Evolutionary conservation across 1,140 invertebrate genomes (phyloP).

Genomic region (Ceratina calcarata): DNA sequence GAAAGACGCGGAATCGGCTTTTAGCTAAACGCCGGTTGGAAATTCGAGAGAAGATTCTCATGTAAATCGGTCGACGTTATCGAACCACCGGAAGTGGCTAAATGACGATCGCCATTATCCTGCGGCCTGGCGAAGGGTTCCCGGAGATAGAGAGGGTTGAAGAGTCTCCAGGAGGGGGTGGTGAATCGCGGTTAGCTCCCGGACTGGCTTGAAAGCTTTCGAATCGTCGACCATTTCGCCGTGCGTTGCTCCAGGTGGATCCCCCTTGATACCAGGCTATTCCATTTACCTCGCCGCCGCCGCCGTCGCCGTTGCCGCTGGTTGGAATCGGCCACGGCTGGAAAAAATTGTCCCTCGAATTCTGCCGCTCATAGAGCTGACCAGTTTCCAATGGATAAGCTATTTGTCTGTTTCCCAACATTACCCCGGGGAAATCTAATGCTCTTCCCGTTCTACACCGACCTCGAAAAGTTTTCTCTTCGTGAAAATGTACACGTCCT

Average conservation of each 20-base stretch:
- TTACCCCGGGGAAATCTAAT: slow-evolving; percentile 24
- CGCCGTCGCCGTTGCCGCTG: slow-evolving; percentile 5
- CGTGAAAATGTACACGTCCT: too few species aligned
- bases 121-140: slow-evolving; percentile 33
- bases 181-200: slow-evolving; percentile 35
- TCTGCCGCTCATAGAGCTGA: slow-evolving; percentile 37
- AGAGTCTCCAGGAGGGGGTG: slow-evolving; percentile 19
- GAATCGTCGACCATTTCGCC: slow-evolving; percentile 51
- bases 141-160: slow-evolving; percentile 23
- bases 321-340: too few species aligned
- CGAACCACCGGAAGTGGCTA: slow-evolving; percentile 58
- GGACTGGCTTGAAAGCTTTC: slow-evolving; percentile 57
- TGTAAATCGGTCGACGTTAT: slow-evolving; percentile 53
- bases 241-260: slow-evolving; percentile 35
- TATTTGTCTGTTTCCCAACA: slow-evolving; percentile 38
- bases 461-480: too few species aligned
- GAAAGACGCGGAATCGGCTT: too few species aligned
- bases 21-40: slow-evolving; percentile 35
- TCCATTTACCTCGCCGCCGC: slow-evolving; percentile 53
- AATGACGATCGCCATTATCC: slow-evolving; percentile 65
- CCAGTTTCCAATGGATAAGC: slow-evolving; percentile 40
- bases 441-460: neutral
- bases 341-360: slow-evolving; percentile 43
- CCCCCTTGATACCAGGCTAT: slow-evolving; percentile 50
- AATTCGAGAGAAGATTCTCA: slow-evolving; percentile 54